Conservation (phyloP, 92 coral and sea anemone species). For the Phymanthus crucifer region DNA sequence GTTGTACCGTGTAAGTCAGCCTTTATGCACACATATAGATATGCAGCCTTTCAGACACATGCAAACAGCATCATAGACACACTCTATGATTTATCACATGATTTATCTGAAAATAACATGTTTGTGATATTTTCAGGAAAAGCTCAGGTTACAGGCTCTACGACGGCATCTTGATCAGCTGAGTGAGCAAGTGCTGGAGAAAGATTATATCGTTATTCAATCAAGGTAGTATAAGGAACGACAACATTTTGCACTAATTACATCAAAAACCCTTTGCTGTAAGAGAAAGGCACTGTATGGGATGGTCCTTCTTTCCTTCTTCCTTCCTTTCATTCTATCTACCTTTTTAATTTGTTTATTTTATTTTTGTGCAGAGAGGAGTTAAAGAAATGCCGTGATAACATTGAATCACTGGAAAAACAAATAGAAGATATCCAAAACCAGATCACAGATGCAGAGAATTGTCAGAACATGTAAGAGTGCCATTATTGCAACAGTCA, state of each 20-base stretch:
- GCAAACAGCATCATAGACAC: too few relatives aligned
- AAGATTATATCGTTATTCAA: conserved; percentile 89
- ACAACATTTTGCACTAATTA: too few relatives aligned
- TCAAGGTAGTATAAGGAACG: conserved; percentile 67
- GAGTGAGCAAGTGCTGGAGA: conserved; percentile 96
- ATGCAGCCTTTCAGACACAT: too few relatives aligned
- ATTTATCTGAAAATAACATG: too few relatives aligned
- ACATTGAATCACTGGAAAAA: conserved; percentile 57
- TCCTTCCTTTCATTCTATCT: not conserved
- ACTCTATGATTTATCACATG: too few relatives aligned
- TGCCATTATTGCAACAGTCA: too few relatives aligned
- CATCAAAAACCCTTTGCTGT: too few relatives aligned
- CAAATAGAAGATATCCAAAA: conserved; percentile 63
- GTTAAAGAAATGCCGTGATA: conserved; percentile 84
- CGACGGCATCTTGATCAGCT: conserved; percentile 92
- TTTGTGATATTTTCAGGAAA: conserved; percentile 55
- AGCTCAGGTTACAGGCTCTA: conserved; percentile 81
- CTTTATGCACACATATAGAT: not conserved
- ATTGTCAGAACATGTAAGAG: conserved; percentile 72
- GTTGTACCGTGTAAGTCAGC: not conserved
- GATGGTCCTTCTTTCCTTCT: not conserved
- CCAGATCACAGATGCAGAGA: conserved; percentile 77
- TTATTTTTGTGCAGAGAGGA: conserved; percentile 66
- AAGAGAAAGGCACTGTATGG: not conserved
- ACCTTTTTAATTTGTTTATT: not conserved